Conservation (phyloP, 2,797 vertebrate species). For the Gallinago nigripennis region DNA sequence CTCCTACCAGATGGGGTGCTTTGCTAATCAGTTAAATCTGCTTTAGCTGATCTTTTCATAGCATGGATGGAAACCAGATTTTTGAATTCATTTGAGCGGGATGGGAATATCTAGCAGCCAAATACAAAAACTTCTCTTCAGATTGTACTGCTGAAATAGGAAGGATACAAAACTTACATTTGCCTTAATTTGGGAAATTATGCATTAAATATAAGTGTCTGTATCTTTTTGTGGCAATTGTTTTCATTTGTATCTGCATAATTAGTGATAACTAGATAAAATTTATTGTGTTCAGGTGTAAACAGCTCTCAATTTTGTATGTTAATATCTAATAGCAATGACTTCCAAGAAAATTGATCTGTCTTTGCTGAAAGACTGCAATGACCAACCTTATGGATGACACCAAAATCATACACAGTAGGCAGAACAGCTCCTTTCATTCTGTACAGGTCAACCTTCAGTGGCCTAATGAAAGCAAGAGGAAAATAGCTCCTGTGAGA, state of each 20-base stretch:
- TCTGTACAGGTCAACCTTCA: not conserved
- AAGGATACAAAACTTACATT: not conserved
- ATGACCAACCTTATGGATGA: not conserved
- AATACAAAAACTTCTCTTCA: not conserved
- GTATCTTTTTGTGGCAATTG: not conserved
- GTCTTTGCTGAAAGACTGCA: not conserved
- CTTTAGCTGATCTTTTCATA: conserved; percentile 49
- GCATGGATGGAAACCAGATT: conserved; percentile 13
- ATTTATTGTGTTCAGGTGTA: not conserved
- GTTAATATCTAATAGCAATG: not conserved
- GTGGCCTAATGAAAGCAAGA: not conserved
- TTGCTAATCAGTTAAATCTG: conserved; percentile 56
- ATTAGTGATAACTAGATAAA: not conserved
- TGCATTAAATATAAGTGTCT: not conserved
- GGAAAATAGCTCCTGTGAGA: not conserved
- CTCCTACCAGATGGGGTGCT: conserved; percentile 27
- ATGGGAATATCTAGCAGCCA: not conserved
- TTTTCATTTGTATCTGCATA: not conserved
- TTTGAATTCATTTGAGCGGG: not conserved
- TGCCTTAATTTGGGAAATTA: too few relatives aligned
- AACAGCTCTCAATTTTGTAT: not conserved
- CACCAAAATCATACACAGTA: not conserved
- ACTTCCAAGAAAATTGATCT: not conserved
- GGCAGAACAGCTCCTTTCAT: not conserved
- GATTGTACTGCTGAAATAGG: not conserved